Percentiles rank a stretch among this genome's conserved stretches.
Evolutionary conservation across 2,888 invertebrate genomes (phyloP).

Genomic region (Dicyrtomina minuta): DNA sequence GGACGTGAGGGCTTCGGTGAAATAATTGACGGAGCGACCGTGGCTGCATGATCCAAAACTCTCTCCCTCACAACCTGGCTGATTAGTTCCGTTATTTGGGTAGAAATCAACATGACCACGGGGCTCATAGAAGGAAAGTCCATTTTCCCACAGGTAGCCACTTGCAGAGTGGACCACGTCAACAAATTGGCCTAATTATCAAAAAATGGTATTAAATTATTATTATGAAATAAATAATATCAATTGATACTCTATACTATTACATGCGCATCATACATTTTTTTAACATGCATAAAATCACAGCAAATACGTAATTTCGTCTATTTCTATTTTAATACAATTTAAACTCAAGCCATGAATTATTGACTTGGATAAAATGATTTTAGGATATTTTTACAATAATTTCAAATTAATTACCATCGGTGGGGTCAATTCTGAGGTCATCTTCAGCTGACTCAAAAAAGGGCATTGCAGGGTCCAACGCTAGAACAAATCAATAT

Average conservation of each 20-base stretch:
- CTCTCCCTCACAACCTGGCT: no score
- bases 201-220: not conserved
- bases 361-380: not conserved
- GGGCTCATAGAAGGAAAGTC: constrained; percentile 29
- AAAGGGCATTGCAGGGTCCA: constrained; percentile 70
- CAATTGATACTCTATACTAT: not conserved
- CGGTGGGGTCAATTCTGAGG: constrained; percentile 64
- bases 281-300: no score
- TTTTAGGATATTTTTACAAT: not conserved
- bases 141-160: constrained; percentile 31
- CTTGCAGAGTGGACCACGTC: constrained; percentile 37
- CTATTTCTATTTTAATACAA: no score
- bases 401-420: constrained; percentile 58
- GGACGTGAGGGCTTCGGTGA: constrained; percentile 35
- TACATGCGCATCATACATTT: no score
- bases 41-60: constrained; percentile 51
- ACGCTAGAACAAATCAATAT: constrained; percentile 54
- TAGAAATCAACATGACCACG: constrained; percentile 41
- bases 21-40: constrained; percentile 39
- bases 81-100: constrained; percentile 41
- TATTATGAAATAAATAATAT: not conserved
- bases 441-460: constrained; percentile 61
- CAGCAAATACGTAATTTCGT: no score
- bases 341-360: no score
- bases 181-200: constrained; percentile 28